Evolutionary conservation across 2,888 invertebrate species (phyloP).

Genomic region (Steromphala cineraria): DNA sequence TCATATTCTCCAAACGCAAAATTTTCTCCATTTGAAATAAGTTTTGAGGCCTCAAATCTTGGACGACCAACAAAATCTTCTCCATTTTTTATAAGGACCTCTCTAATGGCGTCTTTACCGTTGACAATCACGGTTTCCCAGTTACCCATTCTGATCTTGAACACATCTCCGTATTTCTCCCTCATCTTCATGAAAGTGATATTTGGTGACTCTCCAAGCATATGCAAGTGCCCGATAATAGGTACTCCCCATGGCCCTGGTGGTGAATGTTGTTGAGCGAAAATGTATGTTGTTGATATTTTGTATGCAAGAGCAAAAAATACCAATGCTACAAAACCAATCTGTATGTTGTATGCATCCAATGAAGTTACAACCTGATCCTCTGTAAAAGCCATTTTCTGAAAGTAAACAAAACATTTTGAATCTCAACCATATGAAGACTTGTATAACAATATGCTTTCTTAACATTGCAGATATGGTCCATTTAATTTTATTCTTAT

Average conservation of each 20-base stretch:
- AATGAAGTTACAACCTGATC: no score
- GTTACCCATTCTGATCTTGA: slow-evolving; percentile 42
- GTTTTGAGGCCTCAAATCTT: slow-evolving; percentile 20
- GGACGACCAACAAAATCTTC: slow-evolving; percentile 42
- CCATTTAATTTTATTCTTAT: no score
- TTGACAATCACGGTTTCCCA: slow-evolving; percentile 45
- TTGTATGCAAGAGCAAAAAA: no score
- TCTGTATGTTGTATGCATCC: no score
- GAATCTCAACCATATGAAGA: no score
- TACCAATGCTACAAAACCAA: no score
- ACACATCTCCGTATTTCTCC: slow-evolving; percentile 44
- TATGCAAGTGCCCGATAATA: slow-evolving; percentile 46
- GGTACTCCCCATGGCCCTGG: slow-evolving; percentile 47
- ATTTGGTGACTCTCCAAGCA: slow-evolving; percentile 38
- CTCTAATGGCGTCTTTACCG: slow-evolving; percentile 36
- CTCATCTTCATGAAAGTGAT: slow-evolving; percentile 37
- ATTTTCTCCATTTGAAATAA: slow-evolving; percentile 17
- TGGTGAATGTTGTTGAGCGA: slow-evolving; percentile 1
- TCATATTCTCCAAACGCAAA: slow-evolving; percentile 25
- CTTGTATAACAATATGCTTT: no score
- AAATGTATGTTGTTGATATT: no score
- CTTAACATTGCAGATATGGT: no score
- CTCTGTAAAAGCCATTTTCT: no score
- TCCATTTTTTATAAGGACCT: slow-evolving; percentile 23
- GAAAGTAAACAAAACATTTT: no score